phyloP scores from a whole-genome alignment of 2,113 vertebrate genomes.

The Xiphophorus maculatus region DNA sequence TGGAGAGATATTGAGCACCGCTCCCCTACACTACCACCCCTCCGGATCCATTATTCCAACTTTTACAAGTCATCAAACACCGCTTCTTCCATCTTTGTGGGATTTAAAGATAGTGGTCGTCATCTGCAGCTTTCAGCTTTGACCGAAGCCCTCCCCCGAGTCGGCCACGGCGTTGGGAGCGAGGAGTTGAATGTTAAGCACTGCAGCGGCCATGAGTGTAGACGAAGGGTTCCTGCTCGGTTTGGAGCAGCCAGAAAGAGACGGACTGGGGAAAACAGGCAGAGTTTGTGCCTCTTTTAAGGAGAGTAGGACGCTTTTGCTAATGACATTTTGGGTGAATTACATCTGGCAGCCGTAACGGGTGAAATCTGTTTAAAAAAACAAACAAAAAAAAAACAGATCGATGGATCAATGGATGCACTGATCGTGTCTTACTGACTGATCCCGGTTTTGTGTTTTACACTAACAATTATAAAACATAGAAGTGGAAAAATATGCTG shows the following conservation, averaged over 20 bases:
- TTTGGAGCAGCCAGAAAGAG: conserved; percentile 12
- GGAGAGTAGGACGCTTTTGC: neutral
- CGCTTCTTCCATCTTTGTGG: neutral
- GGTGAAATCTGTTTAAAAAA: neutral
- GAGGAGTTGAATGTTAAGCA: conserved; percentile 48
- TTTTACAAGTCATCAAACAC: conserved; percentile 64
- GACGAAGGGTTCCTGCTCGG: conserved; percentile 10
- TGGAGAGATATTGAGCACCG: conserved; percentile 44
- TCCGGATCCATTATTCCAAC: conserved; percentile 51
- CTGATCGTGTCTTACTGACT: too few relatives aligned
- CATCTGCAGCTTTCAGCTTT: conserved; percentile 41
- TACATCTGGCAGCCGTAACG: neutral
- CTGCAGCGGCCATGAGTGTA: conserved; percentile 12
- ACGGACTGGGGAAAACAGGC: neutral
- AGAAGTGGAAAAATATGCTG: too few relatives aligned
- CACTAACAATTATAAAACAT: too few relatives aligned
- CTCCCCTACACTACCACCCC: neutral
- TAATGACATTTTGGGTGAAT: neutral
- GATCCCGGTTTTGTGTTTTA: too few relatives aligned
- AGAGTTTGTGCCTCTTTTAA: neutral
- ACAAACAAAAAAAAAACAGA: neutral
- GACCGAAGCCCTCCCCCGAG: conserved; percentile 40
- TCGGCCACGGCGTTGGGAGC: conserved; percentile 13
- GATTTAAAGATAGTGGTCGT: conserved; percentile 63
- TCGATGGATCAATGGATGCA: neutral